These are phyloP conservation scores for Parthenolecanium corni DNA, from an alignment of 2,888 invertebrate species.

Conservation along the genomic window DNA sequence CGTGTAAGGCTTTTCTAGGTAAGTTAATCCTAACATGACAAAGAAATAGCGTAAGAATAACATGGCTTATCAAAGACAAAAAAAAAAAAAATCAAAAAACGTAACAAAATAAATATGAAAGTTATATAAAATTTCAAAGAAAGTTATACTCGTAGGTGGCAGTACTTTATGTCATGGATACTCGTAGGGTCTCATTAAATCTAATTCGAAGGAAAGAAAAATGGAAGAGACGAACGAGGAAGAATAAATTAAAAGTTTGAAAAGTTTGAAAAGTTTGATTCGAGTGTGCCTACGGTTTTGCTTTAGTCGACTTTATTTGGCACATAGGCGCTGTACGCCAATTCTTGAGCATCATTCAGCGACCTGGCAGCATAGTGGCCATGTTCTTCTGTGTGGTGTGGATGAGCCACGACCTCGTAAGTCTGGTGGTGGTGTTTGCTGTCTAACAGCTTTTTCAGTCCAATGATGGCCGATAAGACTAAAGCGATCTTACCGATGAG, in stretches of 20 bases:
- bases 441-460: conserved; percentile 64
- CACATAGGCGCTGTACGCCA: conserved; percentile 59
- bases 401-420: conserved; percentile 59
- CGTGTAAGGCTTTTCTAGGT: too few species aligned
- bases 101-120: too few species aligned
- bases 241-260: background rate
- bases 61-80: too few species aligned
- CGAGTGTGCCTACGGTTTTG: background rate
- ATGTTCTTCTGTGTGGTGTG: conserved; percentile 47
- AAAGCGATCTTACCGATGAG: conserved; percentile 73
- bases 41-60: too few species aligned
- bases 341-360: conserved; percentile 51
- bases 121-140: too few species aligned
- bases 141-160: too few species aligned
- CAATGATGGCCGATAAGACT: conserved; percentile 61
- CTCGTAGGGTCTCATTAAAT: too few species aligned
- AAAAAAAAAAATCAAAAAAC: too few species aligned
- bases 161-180: too few species aligned
- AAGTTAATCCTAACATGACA: too few species aligned
- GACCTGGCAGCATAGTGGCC: conserved; percentile 57
- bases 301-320: conserved; percentile 36
- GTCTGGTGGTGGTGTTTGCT: conserved; percentile 56
- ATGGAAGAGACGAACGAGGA: background rate
- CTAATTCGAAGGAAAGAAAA: background rate
- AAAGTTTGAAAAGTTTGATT: background rate